Evolutionary conservation across 1,140 invertebrate species (phyloP).

Genomic region (Leptinotarsa texana): DNA sequence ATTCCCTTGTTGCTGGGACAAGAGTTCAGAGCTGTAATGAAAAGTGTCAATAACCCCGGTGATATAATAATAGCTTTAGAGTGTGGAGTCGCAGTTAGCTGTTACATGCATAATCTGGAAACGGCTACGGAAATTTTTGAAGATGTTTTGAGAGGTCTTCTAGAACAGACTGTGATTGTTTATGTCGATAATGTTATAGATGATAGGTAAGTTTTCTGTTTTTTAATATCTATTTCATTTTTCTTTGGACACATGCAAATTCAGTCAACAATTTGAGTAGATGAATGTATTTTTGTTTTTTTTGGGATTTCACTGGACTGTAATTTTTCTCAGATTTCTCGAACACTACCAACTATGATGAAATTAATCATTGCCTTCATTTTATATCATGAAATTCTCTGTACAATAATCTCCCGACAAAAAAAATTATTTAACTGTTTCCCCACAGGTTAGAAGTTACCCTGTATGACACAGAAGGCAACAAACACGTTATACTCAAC

Average conservation of each 20-base stretch:
- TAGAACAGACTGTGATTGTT: slow-evolving; percentile 57
- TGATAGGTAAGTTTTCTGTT: slow-evolving; percentile 23
- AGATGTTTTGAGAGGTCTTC: slow-evolving; percentile 52
- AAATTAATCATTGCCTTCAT: no score
- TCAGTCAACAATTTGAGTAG: no score
- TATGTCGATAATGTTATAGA: slow-evolving; percentile 61
- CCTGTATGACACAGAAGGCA: slow-evolving; percentile 61
- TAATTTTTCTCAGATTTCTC: no score
- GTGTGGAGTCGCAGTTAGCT: slow-evolving; percentile 40
- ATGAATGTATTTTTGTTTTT: no score
- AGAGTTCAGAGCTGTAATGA: slow-evolving; percentile 44
- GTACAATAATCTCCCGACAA: no score
- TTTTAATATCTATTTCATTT: neutral
- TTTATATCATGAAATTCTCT: no score
- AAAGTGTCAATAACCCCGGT: slow-evolving; percentile 41
- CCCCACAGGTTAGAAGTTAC: slow-evolving; percentile 61
- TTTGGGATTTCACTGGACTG: no score
- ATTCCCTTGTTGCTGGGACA: slow-evolving; percentile 45
- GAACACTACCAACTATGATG: no score
- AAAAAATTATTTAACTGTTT: no score
- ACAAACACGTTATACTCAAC: slow-evolving; percentile 61
- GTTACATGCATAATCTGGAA: slow-evolving; percentile 45
- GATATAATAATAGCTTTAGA: slow-evolving; percentile 44
- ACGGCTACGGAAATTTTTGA: slow-evolving; percentile 41
- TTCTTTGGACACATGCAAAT: no score